Percentiles rank a stretch among this genome's conserved stretches.
phyloP scores from a whole-genome alignment of 1,140 invertebrate species.

The Drosophila tropicalis region DNA sequence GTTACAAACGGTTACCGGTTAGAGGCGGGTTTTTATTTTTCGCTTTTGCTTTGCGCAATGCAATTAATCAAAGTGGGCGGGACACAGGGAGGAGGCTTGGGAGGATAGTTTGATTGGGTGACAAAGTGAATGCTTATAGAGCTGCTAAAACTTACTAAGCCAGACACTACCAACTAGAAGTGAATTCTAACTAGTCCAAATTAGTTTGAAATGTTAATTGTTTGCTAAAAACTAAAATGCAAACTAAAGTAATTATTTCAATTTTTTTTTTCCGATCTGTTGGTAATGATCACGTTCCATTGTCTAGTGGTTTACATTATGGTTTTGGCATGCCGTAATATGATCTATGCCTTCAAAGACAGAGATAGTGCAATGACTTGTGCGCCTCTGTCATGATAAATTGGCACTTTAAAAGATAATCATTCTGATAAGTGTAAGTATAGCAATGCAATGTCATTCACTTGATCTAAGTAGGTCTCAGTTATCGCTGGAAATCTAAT shows the following conservation, averaged over 20 bases:
- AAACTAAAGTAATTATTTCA: conserved; percentile 2
- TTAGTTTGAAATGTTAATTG: conserved; percentile 19
- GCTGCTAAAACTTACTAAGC: conserved; percentile 40
- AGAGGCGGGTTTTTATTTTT: conserved; percentile 48
- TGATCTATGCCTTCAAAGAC: not conserved
- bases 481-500: conserved; percentile 11
- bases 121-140: conserved; percentile 53
- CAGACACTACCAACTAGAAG: conserved; percentile 29
- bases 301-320: not conserved
- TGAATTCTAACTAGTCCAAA: conserved; percentile 28
- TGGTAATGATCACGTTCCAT: not conserved
- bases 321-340: not conserved
- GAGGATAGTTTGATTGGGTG: conserved; percentile 23
- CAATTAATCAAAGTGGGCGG: conserved; percentile 43
- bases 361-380: not conserved
- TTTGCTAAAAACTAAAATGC: not conserved
- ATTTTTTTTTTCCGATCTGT: not conserved
- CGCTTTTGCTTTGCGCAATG: conserved; percentile 42
- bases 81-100: conserved; percentile 3
- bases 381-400: not conserved
- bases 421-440: not conserved
- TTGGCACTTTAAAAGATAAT: conserved; percentile 3
- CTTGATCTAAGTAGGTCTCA: conserved; percentile 13
- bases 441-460: conserved; percentile 1
- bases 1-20: conserved; percentile 44